phyloP scores from a whole-genome alignment of 2,888 invertebrate species.

The Plagodis pulveraria region DNA sequence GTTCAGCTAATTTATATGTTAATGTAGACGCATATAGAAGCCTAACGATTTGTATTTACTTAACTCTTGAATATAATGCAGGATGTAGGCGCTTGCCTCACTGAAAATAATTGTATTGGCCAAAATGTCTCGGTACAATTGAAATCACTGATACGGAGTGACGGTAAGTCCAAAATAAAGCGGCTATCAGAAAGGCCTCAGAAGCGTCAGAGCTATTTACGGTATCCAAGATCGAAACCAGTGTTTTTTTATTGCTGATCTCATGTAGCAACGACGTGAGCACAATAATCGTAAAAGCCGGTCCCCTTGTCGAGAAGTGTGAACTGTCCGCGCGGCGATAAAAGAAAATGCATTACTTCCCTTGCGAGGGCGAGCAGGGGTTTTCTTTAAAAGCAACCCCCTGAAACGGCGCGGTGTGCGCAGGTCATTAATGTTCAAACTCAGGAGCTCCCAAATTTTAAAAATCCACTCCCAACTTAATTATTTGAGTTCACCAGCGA shows the following conservation, averaged over 20 bases:
- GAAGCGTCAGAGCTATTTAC: constrained; percentile 47
- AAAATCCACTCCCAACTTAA: constrained; percentile 71
- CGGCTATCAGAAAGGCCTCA: constrained; percentile 31
- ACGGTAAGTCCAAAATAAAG: constrained; percentile 28
- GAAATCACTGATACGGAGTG: constrained; percentile 15
- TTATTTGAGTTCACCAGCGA: constrained; percentile 44
- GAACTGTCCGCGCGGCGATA: constrained; percentile 80
- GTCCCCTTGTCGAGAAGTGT: constrained; percentile 73
- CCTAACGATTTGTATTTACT: constrained; percentile 1
- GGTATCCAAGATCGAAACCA: constrained; percentile 57
- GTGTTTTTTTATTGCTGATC: constrained; percentile 65
- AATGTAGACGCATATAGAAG: constrained; percentile 1
- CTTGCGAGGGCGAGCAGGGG: constrained; percentile 62
- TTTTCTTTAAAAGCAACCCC: constrained; percentile 72
- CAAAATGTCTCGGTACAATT: constrained; percentile 8
- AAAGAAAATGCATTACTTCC: constrained; percentile 84
- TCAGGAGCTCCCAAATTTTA: constrained; percentile 69
- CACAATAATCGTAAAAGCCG: constrained; percentile 81
- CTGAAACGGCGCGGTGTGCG: constrained; percentile 76
- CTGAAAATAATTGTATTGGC: neutral
- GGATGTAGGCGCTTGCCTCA: neutral
- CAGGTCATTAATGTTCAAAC: constrained; percentile 71
- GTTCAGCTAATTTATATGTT: constrained; percentile 18
- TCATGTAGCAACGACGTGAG: constrained; percentile 69
- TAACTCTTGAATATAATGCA: neutral